Evolutionary conservation across 2,797 vertebrate species (phyloP).

Genomic region (Pangasius macronema): DNA sequence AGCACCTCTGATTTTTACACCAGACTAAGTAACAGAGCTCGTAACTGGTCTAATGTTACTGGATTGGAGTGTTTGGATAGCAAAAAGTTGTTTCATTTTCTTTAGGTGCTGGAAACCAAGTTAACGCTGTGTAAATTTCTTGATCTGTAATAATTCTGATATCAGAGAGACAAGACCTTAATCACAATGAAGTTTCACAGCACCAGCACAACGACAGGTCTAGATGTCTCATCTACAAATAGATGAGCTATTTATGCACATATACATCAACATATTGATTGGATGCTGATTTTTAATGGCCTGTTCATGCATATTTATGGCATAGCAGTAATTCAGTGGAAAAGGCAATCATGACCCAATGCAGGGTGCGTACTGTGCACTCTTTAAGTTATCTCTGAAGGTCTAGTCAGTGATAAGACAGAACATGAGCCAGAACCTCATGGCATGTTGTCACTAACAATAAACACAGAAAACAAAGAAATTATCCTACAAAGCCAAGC

Average conservation of each 20-base stretch:
- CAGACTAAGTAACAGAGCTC: neutral
- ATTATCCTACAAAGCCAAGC: neutral
- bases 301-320: neutral
- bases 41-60: neutral
- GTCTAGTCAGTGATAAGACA: neutral
- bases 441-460: neutral
- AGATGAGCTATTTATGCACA: neutral
- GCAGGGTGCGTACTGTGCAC: neutral
- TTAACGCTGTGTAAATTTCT: neutral
- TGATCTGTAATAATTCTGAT: slow-evolving; percentile 33
- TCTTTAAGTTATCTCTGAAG: neutral
- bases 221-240: too few species aligned
- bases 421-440: neutral
- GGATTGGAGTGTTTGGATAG: neutral
- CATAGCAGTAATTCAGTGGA: neutral
- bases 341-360: neutral
- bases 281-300: neutral
- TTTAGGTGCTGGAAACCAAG: neutral
- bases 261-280: neutral
- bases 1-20: neutral
- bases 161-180: slow-evolving; percentile 84
- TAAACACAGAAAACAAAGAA: neutral
- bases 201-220: neutral
- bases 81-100: neutral
- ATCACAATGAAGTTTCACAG: slow-evolving; percentile 76